Evolutionary conservation across 2,113 vertebrate species (phyloP).

Genomic region (Ceyx margarethae): DNA sequence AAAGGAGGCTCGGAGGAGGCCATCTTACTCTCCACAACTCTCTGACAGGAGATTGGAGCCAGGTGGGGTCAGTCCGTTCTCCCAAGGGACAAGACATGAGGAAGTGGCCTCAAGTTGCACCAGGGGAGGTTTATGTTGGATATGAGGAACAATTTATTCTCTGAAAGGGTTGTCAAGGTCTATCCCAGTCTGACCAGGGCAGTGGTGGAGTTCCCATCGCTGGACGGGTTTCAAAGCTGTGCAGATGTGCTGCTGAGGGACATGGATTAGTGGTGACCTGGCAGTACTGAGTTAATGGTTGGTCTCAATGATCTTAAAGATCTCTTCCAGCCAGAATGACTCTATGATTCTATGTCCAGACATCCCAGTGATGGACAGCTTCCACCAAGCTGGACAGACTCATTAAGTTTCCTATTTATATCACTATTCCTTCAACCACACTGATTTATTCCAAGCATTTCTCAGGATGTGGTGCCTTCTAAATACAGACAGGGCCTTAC

Average conservation of each 20-base stretch:
- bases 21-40: background rate
- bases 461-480: rapidly evolving
- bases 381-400: background rate
- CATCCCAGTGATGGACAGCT: background rate
- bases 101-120: background rate
- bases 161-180: background rate
- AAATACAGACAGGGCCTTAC: background rate
- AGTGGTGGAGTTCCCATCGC: background rate
- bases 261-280: background rate
- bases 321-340: background rate
- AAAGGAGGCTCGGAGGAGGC: background rate
- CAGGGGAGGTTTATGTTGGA: background rate
- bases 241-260: background rate
- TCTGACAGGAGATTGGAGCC: background rate
- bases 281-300: background rate
- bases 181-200: background rate
- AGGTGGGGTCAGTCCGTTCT: background rate
- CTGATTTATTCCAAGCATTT: background rate
- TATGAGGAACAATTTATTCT: background rate
- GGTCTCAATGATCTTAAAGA: background rate
- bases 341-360: background rate
- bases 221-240: background rate
- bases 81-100: background rate
- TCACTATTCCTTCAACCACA: background rate
- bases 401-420: background rate